A percentile compares a stretch with the other conserved stretches of the same genome.
Evolutionary conservation across 1,140 invertebrate species (phyloP).

Genomic region (Oncopodura yosiiana): DNA sequence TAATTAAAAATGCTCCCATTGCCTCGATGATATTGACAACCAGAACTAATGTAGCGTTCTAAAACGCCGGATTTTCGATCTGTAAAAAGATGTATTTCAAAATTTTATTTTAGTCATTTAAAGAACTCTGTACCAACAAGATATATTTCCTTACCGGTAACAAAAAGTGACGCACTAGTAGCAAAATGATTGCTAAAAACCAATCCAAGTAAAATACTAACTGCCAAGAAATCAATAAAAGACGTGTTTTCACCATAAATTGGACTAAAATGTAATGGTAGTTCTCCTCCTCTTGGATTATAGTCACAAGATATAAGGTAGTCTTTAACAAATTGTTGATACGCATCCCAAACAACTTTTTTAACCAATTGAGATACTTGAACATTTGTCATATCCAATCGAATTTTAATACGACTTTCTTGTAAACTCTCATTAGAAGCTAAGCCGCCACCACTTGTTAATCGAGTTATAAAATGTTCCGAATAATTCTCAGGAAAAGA

Average conservation of each 20-base stretch:
- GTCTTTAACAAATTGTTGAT: conserved; percentile 1
- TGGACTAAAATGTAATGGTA: conserved; percentile 36
- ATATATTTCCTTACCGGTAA: no score
- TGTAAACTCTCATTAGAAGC: conserved; percentile 39
- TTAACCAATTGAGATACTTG: conserved; percentile 10
- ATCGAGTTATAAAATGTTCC: conserved; percentile 36
- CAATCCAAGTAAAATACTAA: conserved; percentile 64
- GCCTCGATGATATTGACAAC: conserved; percentile 43
- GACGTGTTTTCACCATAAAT: conserved; percentile 59
- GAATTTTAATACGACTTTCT: conserved; percentile 39
- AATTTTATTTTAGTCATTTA: no score
- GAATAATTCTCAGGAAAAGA: conserved; percentile 42
- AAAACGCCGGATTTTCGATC: conserved; percentile 12
- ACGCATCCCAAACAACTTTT: neutral
- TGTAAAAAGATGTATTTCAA: no score
- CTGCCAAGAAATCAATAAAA: conserved; percentile 63
- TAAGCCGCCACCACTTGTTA: conserved; percentile 31
- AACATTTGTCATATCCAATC: conserved; percentile 26
- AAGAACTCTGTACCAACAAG: no score
- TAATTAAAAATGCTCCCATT: conserved; percentile 44
- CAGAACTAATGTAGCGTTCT: conserved; percentile 14
- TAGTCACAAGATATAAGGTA: conserved; percentile 3
- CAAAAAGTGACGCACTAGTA: no score
- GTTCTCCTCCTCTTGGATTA: neutral
- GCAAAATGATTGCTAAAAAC: no score